These are phyloP conservation scores for Spialia ferax DNA, from an alignment of 2,888 invertebrate species.

Conservation along the genomic window DNA sequence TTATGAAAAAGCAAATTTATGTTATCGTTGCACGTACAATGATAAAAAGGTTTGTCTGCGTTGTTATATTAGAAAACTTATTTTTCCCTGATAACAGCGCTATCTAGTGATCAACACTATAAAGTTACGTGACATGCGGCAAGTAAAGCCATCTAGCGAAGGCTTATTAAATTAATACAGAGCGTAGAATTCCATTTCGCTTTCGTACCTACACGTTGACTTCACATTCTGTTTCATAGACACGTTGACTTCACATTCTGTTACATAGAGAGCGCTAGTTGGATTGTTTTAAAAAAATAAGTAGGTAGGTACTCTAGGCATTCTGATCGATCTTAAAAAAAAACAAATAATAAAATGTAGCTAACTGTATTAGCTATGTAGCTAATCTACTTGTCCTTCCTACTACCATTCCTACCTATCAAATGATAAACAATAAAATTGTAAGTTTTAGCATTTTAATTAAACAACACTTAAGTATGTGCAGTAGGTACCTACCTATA, in stretches of 20 bases:
- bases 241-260: no score
- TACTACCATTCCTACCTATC: no score
- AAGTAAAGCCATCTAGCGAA: conserved; percentile 13
- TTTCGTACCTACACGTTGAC: no score
- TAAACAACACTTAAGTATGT: neutral
- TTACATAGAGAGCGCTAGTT: no score
- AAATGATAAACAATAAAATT: neutral
- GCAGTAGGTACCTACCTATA: no score
- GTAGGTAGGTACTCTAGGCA: no score
- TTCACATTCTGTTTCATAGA: no score
- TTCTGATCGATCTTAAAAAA: no score
- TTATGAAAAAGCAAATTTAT: conserved; percentile 35
- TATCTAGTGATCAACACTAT: conserved; percentile 17
- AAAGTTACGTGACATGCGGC: neutral
- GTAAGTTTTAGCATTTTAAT: neutral
- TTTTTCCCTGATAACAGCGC: conserved; percentile 19
- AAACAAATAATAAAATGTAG: no score
- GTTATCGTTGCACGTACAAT: conserved; percentile 33
- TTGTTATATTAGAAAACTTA: neutral
- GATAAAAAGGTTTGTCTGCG: conserved; percentile 27
- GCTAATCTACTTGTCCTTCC: no score
- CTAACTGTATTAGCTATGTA: no score
- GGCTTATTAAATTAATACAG: neutral
- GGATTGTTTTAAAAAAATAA: no score
- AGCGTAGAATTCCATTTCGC: neutral